Evolutionary conservation across 2,797 vertebrate genomes (phyloP).

Genomic region (Limnodromus scolopaceus): DNA sequence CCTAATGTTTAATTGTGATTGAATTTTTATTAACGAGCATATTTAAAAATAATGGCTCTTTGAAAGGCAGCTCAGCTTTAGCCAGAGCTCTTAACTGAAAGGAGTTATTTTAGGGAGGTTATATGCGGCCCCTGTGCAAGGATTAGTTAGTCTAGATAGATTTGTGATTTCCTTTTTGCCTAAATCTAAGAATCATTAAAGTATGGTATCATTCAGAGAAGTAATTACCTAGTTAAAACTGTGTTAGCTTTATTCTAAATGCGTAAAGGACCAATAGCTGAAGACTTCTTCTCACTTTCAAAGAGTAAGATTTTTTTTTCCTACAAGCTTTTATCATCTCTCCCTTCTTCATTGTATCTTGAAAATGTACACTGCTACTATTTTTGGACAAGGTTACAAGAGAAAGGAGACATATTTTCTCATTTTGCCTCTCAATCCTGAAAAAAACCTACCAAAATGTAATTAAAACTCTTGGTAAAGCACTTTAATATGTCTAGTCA

Average conservation of each 20-base stretch:
- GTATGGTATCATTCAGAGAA: not conserved
- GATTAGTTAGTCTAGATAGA: not conserved
- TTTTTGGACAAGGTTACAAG: not conserved
- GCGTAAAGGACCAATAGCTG: not conserved
- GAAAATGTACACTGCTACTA: not conserved
- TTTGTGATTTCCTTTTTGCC: not conserved
- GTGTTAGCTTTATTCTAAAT: not conserved
- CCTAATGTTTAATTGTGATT: not conserved
- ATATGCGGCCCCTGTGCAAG: not conserved
- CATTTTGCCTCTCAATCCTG: not conserved
- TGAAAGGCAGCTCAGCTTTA: not conserved
- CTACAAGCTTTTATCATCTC: not conserved
- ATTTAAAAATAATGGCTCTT: not conserved
- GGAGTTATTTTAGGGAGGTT: not conserved
- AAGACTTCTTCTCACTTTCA: not conserved
- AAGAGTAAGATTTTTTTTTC: accelerated
- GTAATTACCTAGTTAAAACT: not conserved
- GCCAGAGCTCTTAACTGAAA: not conserved
- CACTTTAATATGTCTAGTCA: not conserved
- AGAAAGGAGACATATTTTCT: not conserved
- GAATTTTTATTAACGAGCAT: not conserved
- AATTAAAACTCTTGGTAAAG: not conserved
- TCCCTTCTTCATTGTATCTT: not conserved
- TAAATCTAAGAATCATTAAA: not conserved
- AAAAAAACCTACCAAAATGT: not conserved